These are phyloP conservation scores for Phrynocephalus vlangalii DNA, from an alignment of 2,797 vertebrate genomes.

Conservation along the genomic window DNA sequence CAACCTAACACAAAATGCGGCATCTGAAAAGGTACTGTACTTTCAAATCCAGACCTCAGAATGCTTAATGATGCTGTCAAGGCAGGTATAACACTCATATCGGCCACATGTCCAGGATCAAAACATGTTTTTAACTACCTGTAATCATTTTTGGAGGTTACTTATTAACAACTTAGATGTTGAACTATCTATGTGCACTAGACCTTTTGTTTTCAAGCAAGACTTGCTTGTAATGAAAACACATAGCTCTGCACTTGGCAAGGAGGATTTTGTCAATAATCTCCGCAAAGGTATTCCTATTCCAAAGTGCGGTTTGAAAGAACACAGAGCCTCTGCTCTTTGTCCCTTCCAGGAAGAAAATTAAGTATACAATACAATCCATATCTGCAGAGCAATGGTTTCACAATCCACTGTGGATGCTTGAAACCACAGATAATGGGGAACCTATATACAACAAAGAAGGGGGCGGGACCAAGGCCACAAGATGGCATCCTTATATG, in stretches of 20 bases:
- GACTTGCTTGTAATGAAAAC: neutral
- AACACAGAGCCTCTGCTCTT: neutral
- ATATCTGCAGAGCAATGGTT: too few relatives aligned
- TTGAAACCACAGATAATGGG: too few relatives aligned
- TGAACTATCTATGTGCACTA: neutral
- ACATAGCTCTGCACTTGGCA: neutral
- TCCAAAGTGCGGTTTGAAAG: neutral
- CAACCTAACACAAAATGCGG: neutral
- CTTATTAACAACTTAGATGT: neutral
- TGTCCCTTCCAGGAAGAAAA: slow-evolving; percentile 5
- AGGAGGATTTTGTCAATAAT: neutral
- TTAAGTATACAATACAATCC: too few relatives aligned
- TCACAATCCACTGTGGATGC: too few relatives aligned
- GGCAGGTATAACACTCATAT: neutral
- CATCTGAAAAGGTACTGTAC: too few relatives aligned
- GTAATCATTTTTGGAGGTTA: neutral
- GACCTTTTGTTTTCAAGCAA: neutral
- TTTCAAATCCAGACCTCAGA: neutral
- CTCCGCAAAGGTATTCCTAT: neutral
- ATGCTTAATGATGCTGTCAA: neutral
- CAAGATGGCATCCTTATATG: too few relatives aligned
- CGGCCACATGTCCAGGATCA: neutral
- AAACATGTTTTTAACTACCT: neutral
- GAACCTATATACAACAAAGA: too few relatives aligned
- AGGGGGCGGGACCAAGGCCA: too few relatives aligned